Evolutionary conservation across 1,140 invertebrate species (phyloP), one percentile per base, ranked within the genome.

Genomic region (Brachionus calyciflorus): DNA sequence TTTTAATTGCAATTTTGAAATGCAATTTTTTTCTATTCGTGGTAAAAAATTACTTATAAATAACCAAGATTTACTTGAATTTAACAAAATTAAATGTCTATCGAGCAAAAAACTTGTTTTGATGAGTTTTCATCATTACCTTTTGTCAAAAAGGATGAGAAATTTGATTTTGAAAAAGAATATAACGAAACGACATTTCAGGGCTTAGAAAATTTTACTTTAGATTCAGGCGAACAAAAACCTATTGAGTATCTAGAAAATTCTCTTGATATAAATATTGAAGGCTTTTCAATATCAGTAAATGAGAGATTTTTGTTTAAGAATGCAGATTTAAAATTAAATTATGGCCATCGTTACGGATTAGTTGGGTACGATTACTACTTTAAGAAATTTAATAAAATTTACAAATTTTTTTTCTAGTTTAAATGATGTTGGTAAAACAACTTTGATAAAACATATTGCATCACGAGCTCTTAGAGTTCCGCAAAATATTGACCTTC

Each of bases 281-380:
- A 99, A 82, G 96, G 96, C 84, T 99, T 99, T 82, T 96, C 93
- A 76, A 99, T 99, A 78, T 90, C 93, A 28, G 96, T 96, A 0
- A 92, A 94, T 84, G 97, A 97, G 41, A 97, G 98, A 81, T 93
- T 98, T 83, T 86, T 99, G 17, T 99, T 99, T 84, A 91, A 94
- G 10, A 99, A 99, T 86, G 96, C 97, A 1, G 93, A 90, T 84
- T 85, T 99, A 4, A 86, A 94, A 24, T 98, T 99, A 79, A 93
- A 95, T 2, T 89, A 92, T 81, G 93, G 94, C 0, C 88, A 95
- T 78, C 89, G 94, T 81, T 99, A 99, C 85, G 97, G 97, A 82
- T 86, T 99, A 6, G 95, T 99, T 28, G 97, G 97, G 55, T 60
- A 53, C 33, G 37, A 10, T 37, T 7, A 12, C 12, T 33, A 33